Evolutionary conservation across 2,888 invertebrate species (phyloP), one percentile per base, ranked within the genome.

Genomic region (Rhagium mordax): DNA sequence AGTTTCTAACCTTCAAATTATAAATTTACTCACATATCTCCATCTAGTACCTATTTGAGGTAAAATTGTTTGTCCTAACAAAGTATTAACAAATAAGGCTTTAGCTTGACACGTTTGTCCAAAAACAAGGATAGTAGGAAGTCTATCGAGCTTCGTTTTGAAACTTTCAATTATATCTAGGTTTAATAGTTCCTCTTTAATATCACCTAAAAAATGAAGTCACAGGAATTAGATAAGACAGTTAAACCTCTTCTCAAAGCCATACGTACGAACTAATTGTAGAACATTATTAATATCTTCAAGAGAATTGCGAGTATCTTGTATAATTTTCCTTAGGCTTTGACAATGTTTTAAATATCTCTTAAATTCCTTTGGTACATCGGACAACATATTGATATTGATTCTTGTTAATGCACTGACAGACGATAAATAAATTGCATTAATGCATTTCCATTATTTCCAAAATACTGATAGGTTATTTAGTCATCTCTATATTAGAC

Each of bases 41-140:
- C 93, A 93, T 0, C 90, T 89, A 15, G 90, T 89, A 8, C 91
- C 90, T 74, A 89, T 85, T 0, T 90, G 78, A 49, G 95, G 95
- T 73, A 96, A 88, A 73, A 95, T 88, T 21, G 89, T 87, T 71
- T 91, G 89, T 0, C 93, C 93, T 65, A 96, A 89, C 60, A 96
- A 87, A 73, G 91, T 91, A 86, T 96, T 96, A 15, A 94, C 90
- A 68, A 96, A 88, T 7, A 92, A 88, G 0, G 94, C 94, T 82
- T 93, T 92, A 0, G 94, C 93, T 74, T 91, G 90, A n/a, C 90
- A 90, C 69, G 90, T 92, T 79, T 92, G 93, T 27, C 96, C 96
- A 74, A 94, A 89, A 10, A 96, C 87, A n/a, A 96, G 90, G 62
- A 96, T 89, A 8, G 93, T 92, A 0, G 94, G 92, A n/a, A 90